A percentile compares a stretch with the other conserved stretches of the same genome.
Evolutionary conservation across 2,888 invertebrate genomes (phyloP).

Genomic region (Drosophila maculinotata): DNA sequence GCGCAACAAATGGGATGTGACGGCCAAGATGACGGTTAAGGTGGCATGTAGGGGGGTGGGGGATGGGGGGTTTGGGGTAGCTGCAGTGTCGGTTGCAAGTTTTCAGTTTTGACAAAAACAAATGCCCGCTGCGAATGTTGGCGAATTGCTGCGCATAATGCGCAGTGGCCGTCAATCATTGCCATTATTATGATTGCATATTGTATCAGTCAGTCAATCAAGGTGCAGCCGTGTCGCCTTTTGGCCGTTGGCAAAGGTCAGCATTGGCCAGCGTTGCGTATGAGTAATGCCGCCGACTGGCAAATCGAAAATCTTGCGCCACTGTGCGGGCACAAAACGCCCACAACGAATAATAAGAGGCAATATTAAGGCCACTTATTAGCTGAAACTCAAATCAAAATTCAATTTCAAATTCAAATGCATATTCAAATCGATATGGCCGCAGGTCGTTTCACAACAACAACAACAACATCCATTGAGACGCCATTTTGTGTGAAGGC

Average conservation of each 20-base stretch:
- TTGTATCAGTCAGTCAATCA: conserved; percentile 49
- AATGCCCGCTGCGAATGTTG: conserved; percentile 27
- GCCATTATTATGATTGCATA: conserved; percentile 38
- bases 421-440: conserved; percentile 44
- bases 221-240: conserved; percentile 52
- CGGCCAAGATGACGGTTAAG: conserved; percentile 32
- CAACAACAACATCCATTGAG: background rate
- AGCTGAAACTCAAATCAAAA: conserved; percentile 22
- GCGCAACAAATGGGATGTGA: conserved; percentile 60
- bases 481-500: conserved; percentile 42
- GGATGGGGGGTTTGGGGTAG: background rate
- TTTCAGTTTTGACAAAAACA: conserved; percentile 24
- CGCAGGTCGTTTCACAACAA: conserved; percentile 40
- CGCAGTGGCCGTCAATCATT: conserved; percentile 46
- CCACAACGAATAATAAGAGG: conserved; percentile 44
- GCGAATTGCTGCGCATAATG: conserved; percentile 37
- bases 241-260: conserved; percentile 57
- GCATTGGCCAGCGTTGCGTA: conserved; percentile 55
- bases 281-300: conserved; percentile 52
- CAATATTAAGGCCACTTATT: conserved; percentile 36
- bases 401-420: conserved; percentile 17
- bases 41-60: background rate
- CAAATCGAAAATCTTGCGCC: conserved; percentile 35
- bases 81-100: conserved; percentile 12
- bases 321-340: conserved; percentile 52